These are phyloP conservation scores for Hetaerina titia DNA, from an alignment of 2,888 invertebrate species.

Conservation along the genomic window DNA sequence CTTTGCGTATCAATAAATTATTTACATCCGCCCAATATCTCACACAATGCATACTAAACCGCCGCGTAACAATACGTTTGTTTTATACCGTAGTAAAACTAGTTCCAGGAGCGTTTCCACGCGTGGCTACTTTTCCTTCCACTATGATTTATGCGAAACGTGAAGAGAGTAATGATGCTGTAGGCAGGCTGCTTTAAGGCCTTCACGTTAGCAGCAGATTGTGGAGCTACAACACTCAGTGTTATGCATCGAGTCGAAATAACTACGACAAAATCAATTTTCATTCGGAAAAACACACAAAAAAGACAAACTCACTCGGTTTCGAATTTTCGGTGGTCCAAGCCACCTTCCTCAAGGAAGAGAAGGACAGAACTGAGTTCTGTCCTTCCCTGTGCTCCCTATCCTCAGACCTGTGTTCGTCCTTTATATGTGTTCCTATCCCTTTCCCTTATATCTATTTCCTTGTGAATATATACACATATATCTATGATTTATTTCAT, in stretches of 20 bases:
- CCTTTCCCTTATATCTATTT: too few relatives aligned
- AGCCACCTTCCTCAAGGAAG: too few relatives aligned
- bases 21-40: slow-evolving; percentile 27
- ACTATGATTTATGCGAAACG: background rate
- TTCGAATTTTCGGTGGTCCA: too few relatives aligned
- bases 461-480: too few relatives aligned
- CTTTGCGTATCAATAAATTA: slow-evolving; percentile 35
- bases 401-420: too few relatives aligned
- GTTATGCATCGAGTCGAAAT: background rate
- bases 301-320: too few relatives aligned
- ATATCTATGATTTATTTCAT: too few relatives aligned
- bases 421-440: too few relatives aligned
- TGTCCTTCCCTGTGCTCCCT: too few relatives aligned
- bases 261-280: background rate
- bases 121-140: background rate
- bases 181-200: background rate
- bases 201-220: background rate
- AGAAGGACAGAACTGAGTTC: too few relatives aligned
- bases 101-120: background rate
- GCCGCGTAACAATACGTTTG: background rate
- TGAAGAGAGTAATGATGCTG: background rate
- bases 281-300: background rate
- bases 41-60: slow-evolving; percentile 31
- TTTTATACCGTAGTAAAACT: slow-evolving; percentile 21
- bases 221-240: background rate